Conservation (phyloP, 2,797 vertebrate species). For the Darevskia nairensis region DNA sequence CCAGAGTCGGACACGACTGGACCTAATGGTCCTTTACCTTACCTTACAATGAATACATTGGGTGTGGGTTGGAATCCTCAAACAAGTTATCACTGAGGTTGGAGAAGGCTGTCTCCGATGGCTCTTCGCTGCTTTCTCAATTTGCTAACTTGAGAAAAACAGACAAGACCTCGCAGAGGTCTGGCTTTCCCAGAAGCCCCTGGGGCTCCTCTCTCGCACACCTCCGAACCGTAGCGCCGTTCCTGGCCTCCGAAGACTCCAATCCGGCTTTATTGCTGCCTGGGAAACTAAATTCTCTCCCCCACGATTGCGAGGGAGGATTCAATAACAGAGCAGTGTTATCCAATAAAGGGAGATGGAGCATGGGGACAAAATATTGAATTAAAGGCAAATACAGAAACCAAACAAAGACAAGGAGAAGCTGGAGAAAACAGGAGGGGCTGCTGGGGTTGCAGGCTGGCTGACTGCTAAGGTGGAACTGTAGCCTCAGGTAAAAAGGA, state of each 20-base stretch:
- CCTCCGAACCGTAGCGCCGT: conserved; percentile 19
- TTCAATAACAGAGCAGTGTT: conserved; percentile 61
- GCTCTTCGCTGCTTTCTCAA: not conserved
- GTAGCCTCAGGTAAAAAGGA: too few species aligned
- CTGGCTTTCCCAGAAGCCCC: conserved; percentile 13
- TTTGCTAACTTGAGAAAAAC: too few species aligned
- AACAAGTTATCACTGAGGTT: too few species aligned
- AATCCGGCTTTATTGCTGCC: conserved; percentile 36
- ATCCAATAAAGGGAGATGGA: conserved; percentile 66
- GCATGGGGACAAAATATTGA: conserved; percentile 70
- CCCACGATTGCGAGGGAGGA: conserved; percentile 62
- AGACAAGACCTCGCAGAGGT: not conserved
- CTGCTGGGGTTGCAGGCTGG: not conserved
- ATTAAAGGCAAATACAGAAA: conserved; percentile 69
- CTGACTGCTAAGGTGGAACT: not conserved
- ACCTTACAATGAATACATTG: too few species aligned
- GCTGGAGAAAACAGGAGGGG: not conserved
- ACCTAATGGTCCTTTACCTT: too few species aligned
- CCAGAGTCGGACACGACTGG: too few species aligned
- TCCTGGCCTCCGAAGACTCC: conserved; percentile 47
- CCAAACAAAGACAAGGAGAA: conserved; percentile 32
- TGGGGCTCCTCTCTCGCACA: not conserved
- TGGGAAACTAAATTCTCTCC: conserved; percentile 53
- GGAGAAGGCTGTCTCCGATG: not conserved
- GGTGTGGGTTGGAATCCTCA: too few species aligned